A percentile compares a stretch with the other conserved stretches of the same genome.
These are phyloP conservation scores for Linnaemya vulpina DNA, from an alignment of 2,888 invertebrate genomes.

Conservation along the genomic window DNA sequence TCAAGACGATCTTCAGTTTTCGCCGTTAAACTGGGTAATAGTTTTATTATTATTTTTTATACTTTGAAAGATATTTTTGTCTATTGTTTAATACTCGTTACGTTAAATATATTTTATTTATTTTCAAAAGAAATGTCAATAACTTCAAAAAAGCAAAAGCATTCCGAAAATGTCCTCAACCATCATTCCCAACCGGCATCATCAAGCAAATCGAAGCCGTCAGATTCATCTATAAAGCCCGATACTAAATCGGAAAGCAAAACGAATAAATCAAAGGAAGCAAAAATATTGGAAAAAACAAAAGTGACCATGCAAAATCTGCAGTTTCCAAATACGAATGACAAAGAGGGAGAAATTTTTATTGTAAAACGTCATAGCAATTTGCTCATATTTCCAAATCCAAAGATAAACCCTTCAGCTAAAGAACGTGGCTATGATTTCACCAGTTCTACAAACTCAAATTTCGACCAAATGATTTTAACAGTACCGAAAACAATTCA, in stretches of 20 bases:
- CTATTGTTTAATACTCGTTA: not conserved
- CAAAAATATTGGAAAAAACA: conserved; percentile 33
- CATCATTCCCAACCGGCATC: not conserved
- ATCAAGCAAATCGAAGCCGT: not conserved
- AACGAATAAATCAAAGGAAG: not conserved
- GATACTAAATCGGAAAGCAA: not conserved
- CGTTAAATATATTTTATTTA: conserved; percentile 2
- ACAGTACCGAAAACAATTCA: conserved; percentile 74
- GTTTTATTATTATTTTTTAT: too few species aligned
- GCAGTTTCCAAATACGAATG: conserved; percentile 74
- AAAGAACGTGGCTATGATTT: conserved; percentile 73
- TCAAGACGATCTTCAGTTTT: too few species aligned
- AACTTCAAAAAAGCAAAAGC: not conserved
- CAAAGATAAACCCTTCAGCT: conserved; percentile 47
- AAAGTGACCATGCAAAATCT: conserved; percentile 75
- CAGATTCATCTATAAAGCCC: conserved; percentile 4
- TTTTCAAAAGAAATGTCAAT: conserved; percentile 11
- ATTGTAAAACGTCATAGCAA: conserved; percentile 29
- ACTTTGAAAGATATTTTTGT: too few species aligned
- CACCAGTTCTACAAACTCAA: conserved; percentile 76
- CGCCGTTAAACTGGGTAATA: too few species aligned
- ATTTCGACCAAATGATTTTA: conserved; percentile 74
- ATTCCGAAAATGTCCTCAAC: not conserved
- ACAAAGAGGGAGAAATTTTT: conserved; percentile 25
- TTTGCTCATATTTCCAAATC: conserved; percentile 19